Evolutionary conservation across 2,888 invertebrate species (phyloP), one percentile per base, ranked within the genome.

Genomic region (Ametastegia equiseti): DNA sequence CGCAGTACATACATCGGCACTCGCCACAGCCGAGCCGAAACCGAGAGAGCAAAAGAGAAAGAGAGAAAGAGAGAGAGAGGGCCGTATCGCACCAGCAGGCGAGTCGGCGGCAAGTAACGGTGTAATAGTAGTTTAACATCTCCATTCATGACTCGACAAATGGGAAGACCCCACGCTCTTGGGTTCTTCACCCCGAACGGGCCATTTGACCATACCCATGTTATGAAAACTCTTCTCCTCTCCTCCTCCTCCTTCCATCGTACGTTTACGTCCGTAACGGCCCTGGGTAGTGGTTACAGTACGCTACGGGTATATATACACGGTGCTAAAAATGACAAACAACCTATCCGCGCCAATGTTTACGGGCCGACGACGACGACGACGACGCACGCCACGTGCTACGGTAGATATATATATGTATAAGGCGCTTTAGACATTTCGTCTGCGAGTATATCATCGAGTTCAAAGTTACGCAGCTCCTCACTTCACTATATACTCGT

Each of bases 141-240:
- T 80, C 80, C 82, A 82, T 82, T 82, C 82, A 82, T 80, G 79
- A 81, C 65, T 80, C 73, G 78, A 39, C 57, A 60, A 73, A 60
- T 60, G 80, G 73, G 73, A 45, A 60, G 47, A 47, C 42, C 57
- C 57, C 27, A 30, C 60, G 30, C 60, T 60, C 60, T 9, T 15
- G 60, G 60, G 27, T 30, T 30, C 60, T 54, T 50, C 50, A 15
- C 54, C 80, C 67, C 63, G 63, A 13, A 1, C n/a, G n/a, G 54
- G 19, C 19, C 42, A 6, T 27, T 71, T 45, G 42, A 42, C 42
- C 42, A 71, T 30, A 13, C 27, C 47, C 13, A 30, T n/a, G 6
- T 71, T 30, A 27, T 71, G 71, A 15, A 71, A 71, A 39, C 67
- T 67, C 39, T 23, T 23, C 54, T 4, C n/a, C n/a, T 13, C 42